Percentiles rank a stretch among this genome's conserved stretches.
Conservation (phyloP, 2,888 invertebrate species). For the Suillia variegata region DNA sequence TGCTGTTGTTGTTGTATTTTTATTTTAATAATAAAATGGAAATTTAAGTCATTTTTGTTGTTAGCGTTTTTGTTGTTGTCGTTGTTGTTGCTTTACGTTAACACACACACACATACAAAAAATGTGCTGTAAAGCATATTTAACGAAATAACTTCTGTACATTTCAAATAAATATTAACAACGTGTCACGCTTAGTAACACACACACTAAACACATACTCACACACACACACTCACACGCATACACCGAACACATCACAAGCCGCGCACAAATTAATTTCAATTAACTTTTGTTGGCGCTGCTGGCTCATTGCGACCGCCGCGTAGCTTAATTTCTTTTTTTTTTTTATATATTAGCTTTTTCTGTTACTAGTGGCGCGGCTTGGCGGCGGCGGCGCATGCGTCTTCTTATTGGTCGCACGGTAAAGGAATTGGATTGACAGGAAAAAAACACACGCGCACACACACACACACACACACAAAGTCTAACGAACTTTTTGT, state of each 20-base stretch:
- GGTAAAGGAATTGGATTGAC: background rate
- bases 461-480: no score
- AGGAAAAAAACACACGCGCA: background rate
- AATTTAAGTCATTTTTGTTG: constrained; percentile 1
- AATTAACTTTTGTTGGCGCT: constrained; percentile 13
- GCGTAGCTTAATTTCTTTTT: no score
- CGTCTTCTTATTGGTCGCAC: background rate
- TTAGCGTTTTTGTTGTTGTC: background rate
- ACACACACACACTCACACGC: no score
- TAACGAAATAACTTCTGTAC: no score
- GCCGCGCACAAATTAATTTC: constrained; percentile 21
- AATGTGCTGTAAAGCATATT: no score
- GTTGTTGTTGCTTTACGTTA: no score
- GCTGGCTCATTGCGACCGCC: background rate
- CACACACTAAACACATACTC: background rate
- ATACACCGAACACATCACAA: background rate
- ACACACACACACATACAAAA: background rate
- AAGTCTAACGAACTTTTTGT: background rate
- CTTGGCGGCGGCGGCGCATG: no score
- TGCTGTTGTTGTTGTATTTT: no score
- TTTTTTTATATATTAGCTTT: no score
- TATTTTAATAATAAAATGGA: constrained; percentile 39
- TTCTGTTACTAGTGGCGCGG: no score
- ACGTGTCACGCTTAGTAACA: background rate
- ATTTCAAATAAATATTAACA: background rate